Evolutionary conservation across 2,888 invertebrate genomes (phyloP), one percentile per base, ranked within the genome.

Genomic region (Drosophila merina): DNA sequence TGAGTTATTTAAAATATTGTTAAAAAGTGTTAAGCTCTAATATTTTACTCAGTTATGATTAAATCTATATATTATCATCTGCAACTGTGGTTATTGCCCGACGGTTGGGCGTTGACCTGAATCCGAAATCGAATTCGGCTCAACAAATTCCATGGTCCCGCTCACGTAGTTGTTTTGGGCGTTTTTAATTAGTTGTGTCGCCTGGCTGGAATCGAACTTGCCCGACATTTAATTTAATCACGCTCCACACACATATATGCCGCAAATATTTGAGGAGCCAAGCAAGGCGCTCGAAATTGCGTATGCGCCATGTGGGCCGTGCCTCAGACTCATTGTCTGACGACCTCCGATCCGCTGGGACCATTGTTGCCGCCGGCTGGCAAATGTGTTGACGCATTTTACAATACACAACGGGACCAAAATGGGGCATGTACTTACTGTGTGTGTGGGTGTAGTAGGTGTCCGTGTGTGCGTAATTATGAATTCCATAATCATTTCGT

Each of bases 401-500:
- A 86, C 81, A 86, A 86, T 86, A 86, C 84, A 81, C 84, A 79
- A 66, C 70, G 84, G 84, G 76, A 80, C 73, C 68, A 63, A 56
- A 76, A 68, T 60, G 60, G 36, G 55, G 12, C 69, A 74, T 51
- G 59, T 54, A 44, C 12, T 56, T n/a, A n/a, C n/a, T 40, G 47
- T 50, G 40, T 49, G 49, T 25, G 33, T 63, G 49, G 30, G 57
- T 25, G 33, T 63, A 48, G 33, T 63, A 48, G 30, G 57, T 78
- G 79, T 33, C 42, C 30, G 57, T 48, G 50, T 57, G 60, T 62
- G 60, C 55, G 60, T 86, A 88, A 88, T 87, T 87, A 87, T 87
- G 85, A 81, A 85, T 84, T 86, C 87, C 83, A 85, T 86, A 88
- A 87, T 86, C 84, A 88, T 87, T 88, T 77, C 77, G 79, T 87